Base-by-base conservation (phyloP, 2,797 vertebrate species). In the Thalassophryne amazonica region DNA sequence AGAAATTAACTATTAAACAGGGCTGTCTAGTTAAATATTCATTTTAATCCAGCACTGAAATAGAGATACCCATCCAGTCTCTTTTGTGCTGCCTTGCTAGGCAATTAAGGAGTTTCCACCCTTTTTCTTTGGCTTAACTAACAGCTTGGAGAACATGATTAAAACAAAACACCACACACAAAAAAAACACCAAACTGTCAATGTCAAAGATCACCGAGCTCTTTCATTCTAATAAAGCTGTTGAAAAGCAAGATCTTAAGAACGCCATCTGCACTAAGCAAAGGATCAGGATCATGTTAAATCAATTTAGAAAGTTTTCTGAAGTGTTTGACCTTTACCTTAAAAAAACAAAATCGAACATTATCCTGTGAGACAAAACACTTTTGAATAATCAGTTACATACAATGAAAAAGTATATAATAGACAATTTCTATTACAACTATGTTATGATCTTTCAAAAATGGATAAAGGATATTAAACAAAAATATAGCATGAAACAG, bases 1-100 rank as follows among this genome's bases (percentile, higher is more conserved):
- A 84, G 73, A 82, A 80, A 90, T 89, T 82, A 91, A 91, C 69
- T 87, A 91, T 89, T 88, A 74, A 89, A 83, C 80, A 73, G 73
- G 50, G 11, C 72, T 64, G 70, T 75, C 74, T 84, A n/a, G 57
- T 91, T 86, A 91, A 91, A 90, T 86, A 91, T 91, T 88, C 54
- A 92, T 86, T 78, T 76, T 73, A 78, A 89, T 86, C 83, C 69
- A 27, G 61, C 25, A 21, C 21, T 24, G 39, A 66, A 64, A 60
- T 69, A 71, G 72, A 79, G 63, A 78, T 51, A 59, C 40, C 76
- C 63, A 69, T 59, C 50, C n/a, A 52, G 68, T 39, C 42, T 27
- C 38, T 65, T 68, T 31, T n/a, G 27, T 55, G 41, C 43, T 48
- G 67, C 52, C 41, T 37, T 64, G 62, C 60, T n/a, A 15, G 55